Base-by-base conservation (phyloP, 2,888 invertebrate genomes). In the Papilio gigon region DNA sequence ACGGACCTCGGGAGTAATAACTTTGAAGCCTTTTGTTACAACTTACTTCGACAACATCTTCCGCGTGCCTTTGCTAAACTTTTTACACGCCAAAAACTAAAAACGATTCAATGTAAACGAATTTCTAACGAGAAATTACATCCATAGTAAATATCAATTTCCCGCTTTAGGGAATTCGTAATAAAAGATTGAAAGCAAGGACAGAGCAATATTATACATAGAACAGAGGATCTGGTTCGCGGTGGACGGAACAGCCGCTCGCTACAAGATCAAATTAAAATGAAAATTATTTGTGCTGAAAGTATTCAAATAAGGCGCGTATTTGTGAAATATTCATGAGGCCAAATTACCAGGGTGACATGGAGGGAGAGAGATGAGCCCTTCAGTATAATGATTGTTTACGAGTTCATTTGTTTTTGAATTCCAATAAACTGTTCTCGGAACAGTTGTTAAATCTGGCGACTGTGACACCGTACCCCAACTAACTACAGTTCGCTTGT, bases 361-460 rank as follows among this genome's bases (percentile, higher is more conserved):
- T 40, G 53, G 65, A 58, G 68, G 64, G 56, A 27, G 47, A 53
- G 47, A 70, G 71, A 65, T 67, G 65, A 70, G 44, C 67, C 71
- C 47, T 61, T 68, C 58, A n/a, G 65, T 71, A 72, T 71, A 70
- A 72, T 72, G 72, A 71, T 61, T 50, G 65, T 62, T 65, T 30
- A 65, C n/a, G 8, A 42, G 20, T 40, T 73, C 77, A 77, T 78
- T 77, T 76, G 76, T 76, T 75, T 76, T 77, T 71, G 72, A 78
- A 77, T 75, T 75, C 77, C 77, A 76, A 77, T 78, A 73, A 75
- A 78, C 74, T 77, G 78, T 50, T 53, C n/a, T 17, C 12, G 8
- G 1, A 30, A 30, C 22, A 53, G 27, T n/a, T 25, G 50, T 53
- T 14, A 50, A 47, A 12, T 5, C 50, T 25, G 2, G 14, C n/a